A percentile compares a stretch with the other conserved stretches of the same genome.
Conservation (phyloP, 92 coral and sea anemone genomes). For the Meandrina meandrites region DNA sequence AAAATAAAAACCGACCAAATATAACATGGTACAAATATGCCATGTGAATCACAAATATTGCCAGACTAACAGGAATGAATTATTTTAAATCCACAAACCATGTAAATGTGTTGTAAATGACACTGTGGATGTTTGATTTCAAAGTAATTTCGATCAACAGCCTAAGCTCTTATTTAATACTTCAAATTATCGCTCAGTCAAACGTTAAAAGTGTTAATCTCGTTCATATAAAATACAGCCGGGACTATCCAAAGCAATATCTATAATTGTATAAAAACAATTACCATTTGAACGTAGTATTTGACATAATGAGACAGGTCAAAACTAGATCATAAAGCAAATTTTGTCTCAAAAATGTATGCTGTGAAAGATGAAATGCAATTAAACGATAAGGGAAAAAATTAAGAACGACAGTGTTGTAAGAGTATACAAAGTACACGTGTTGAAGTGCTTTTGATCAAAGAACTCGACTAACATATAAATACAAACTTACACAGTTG, state of each 20-base stretch:
- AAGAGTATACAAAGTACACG: slow-evolving; percentile 2
- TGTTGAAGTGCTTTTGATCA: not conserved
- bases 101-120: not conserved
- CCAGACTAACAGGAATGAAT: not conserved
- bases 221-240: not conserved
- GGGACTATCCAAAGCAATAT: not conserved
- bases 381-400: not conserved
- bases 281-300: not conserved
- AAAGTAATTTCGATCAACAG: not conserved
- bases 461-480: not conserved
- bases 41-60: not conserved
- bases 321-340: not conserved
- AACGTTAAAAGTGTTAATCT: not conserved
- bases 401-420: not conserved
- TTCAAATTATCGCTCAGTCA: not conserved
- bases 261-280: not conserved
- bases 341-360: not conserved
- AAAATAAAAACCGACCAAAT: not conserved
- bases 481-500: slow-evolving; percentile 51
- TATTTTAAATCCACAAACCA: not conserved
- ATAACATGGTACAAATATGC: not conserved
- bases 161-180: not conserved
- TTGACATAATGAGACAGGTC: not conserved
- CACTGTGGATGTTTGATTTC: not conserved
- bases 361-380: not conserved